phyloP scores from a whole-genome alignment of 2,797 vertebrate species.

The Lepus oiostolus region DNA sequence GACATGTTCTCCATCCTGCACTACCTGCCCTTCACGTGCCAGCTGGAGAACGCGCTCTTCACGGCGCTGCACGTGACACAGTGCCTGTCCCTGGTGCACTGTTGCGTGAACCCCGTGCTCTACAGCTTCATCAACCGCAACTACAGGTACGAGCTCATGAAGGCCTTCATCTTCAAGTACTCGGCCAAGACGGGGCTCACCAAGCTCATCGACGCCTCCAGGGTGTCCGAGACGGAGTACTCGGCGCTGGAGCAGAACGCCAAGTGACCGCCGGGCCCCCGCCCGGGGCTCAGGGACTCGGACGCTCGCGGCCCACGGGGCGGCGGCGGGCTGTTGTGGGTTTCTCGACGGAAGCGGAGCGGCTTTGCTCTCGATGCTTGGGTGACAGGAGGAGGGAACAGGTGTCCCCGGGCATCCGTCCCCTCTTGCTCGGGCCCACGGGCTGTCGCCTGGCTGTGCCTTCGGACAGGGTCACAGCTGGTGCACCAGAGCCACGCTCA shows the following conservation, averaged over 20 bases:
- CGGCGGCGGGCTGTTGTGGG: conserved; percentile 22
- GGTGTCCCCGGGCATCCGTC: neutral
- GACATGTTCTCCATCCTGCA: conserved; percentile 94
- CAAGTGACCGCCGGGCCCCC: conserved; percentile 83
- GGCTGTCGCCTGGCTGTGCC: neutral
- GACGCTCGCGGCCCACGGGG: neutral
- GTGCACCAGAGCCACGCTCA: conserved; percentile 50
- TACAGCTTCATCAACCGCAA: conserved; percentile 98
- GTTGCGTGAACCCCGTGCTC: conserved; percentile 97
- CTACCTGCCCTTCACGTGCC: conserved; percentile 93
- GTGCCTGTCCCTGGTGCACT: conserved; percentile 96
- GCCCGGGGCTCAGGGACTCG: neutral
- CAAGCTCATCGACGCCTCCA: conserved; percentile 94
- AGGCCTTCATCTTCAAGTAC: conserved; percentile 99
- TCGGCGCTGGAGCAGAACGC: conserved; percentile 90
- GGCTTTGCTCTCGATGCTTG: conserved; percentile 49
- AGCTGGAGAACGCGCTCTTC: conserved; percentile 94
- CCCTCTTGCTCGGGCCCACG: neutral
- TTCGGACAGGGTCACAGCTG: neutral
- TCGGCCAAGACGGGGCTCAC: conserved; percentile 96
- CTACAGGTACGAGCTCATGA: conserved; percentile 99
- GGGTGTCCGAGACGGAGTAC: conserved; percentile 94
- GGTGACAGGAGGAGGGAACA: neutral
- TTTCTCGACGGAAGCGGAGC: conserved; percentile 65
- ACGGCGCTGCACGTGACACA: conserved; percentile 95